Base-by-base conservation (phyloP, 2,797 vertebrate species). In the Rhadinocentrus ornatus region DNA sequence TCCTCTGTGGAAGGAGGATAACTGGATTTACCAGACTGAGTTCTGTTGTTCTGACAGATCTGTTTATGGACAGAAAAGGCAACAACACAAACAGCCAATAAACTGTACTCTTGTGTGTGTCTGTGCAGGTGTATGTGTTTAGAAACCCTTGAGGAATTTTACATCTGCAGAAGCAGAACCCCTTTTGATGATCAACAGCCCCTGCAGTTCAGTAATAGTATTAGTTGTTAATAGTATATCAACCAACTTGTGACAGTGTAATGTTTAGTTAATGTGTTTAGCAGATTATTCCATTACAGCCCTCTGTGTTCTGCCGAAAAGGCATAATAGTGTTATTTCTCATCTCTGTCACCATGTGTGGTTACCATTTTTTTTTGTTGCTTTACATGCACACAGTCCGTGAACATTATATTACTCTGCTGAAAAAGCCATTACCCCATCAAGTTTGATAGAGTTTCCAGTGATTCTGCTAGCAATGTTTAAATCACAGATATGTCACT, bases 11-110 rank as follows among this genome's bases (percentile, higher is more conserved):
- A 90, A 90, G 90, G 83, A 82, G 86, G 87, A 90, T 94, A 95
- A 95, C 89, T 93, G 92, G 86, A 92, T 96, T 95, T 93, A 87
- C 78, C 71, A 83, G 83, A 82, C 80, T 90, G 78, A 91, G 92
- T 89, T 94, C 92, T 93, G 90, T 90, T 92, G 83, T 92, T 91
- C 87, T 92, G 90, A 91, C 86, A 87, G 90, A 92, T 91, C 85
- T 93, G 91, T 93, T 95, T 94, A 94, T 90, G 70, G 80, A 71
- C 62, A 82, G 65, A 91, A 89, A 86, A 76, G 71, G 73, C 65
- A 84, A 91, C 88, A 86, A 88, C 62, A 77, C 29, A 73, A 68
- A 35, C 64, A 78, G 69, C 65, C 77, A 83, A 84, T 86, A 79
- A 81, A 66, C 58, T 72, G 18, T n/a, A 29, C 3, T 3, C 4